These are phyloP conservation scores for honey bee (Apis mellifera) DNA, from an alignment of 1,140 invertebrate genomes.

Conservation along the genomic window Amel_HAv3.1 CM009943.2:3617501-3618000, in stretches of 20 bases:
- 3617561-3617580: constrained; percentile 62
- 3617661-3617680: constrained; percentile 29
- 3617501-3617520: constrained; percentile 48
- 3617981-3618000: constrained; percentile 12
- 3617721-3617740: neutral
- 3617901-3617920: constrained; percentile 23
- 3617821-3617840: too few relatives aligned
- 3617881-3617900: neutral
- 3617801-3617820: too few relatives aligned
- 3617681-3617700: constrained; percentile 44
- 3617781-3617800: too few relatives aligned
- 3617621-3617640: constrained; percentile 69
- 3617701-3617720: neutral
- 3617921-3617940: constrained; percentile 43
- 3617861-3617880: neutral
- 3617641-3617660: constrained; percentile 55
- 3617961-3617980: constrained; percentile 14
- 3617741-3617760: too few relatives aligned
- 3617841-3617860: neutral
- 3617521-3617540: constrained; percentile 4
- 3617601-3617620: constrained; percentile 75
- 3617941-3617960: constrained; percentile 62
- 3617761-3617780: too few relatives aligned
- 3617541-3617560: constrained; percentile 5
- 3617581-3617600: constrained; percentile 72